These are phyloP conservation scores for Melanitta fusca DNA, from an alignment of 2,797 vertebrate species.

Conservation along the genomic window DNA sequence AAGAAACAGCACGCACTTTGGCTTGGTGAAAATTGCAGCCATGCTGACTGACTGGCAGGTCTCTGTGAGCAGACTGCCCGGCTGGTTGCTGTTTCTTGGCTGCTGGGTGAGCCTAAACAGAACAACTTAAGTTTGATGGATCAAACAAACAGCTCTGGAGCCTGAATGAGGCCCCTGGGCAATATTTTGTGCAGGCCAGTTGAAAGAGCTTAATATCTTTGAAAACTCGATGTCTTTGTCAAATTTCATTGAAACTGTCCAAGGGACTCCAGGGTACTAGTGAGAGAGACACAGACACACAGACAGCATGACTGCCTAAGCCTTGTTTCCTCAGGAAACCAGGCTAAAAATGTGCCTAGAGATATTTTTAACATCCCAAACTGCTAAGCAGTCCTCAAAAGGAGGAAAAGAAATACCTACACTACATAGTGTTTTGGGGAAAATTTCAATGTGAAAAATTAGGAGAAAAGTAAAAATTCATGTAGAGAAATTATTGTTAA, in stretches of 20 bases:
- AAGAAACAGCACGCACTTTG: not conserved
- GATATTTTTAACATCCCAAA: not conserved
- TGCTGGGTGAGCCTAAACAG: slow-evolving; percentile 33
- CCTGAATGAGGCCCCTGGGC: not conserved
- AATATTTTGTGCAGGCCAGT: not conserved
- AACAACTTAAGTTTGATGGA: not conserved
- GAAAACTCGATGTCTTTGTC: not conserved
- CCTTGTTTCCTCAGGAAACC: slow-evolving; percentile 50
- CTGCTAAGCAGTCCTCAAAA: not conserved
- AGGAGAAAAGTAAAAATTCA: not conserved
- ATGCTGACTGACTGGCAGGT: not conserved
- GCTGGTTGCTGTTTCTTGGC: not conserved
- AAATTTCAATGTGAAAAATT: not conserved
- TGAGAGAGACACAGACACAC: not conserved
- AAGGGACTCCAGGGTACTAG: not conserved
- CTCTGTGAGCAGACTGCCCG: not conserved
- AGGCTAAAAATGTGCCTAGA: slow-evolving; percentile 2
- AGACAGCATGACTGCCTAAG: slow-evolving; percentile 10
- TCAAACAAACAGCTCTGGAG: slow-evolving; percentile 23
- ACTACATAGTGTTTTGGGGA: not conserved
- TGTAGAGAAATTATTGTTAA: not conserved
- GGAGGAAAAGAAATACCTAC: not conserved
- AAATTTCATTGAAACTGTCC: not conserved
- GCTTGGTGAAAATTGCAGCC: not conserved
- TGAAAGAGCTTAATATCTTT: slow-evolving; percentile 34